These are phyloP conservation scores for Xyrichtys novacula DNA, from an alignment of 2,797 vertebrate genomes.

Conservation along the genomic window DNA sequence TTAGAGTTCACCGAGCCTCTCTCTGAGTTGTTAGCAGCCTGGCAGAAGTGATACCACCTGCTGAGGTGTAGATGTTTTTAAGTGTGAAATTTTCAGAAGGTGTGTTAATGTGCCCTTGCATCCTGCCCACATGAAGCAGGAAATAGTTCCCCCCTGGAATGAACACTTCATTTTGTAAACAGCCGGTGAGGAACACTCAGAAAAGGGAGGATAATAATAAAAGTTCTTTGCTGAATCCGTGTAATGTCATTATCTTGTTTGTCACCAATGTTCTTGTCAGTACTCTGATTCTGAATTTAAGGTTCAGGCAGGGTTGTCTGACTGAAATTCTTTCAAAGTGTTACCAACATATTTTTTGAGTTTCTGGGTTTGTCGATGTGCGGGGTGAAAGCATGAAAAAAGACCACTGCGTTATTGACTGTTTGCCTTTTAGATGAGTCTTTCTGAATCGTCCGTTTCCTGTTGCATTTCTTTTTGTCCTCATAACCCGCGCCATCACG, in stretches of 20 bases:
- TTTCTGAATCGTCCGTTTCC: slow-evolving; percentile 69
- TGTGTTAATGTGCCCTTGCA: slow-evolving; percentile 63
- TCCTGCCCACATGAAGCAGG: slow-evolving; percentile 44
- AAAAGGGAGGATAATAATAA: slow-evolving; percentile 4
- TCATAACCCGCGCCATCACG: slow-evolving; percentile 56
- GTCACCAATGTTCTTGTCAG: background rate
- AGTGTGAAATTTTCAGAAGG: slow-evolving; percentile 67
- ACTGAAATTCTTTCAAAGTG: slow-evolving; percentile 40
- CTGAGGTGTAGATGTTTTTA: slow-evolving; percentile 65
- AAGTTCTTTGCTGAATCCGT: slow-evolving; percentile 1
- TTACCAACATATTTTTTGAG: slow-evolving; percentile 15
- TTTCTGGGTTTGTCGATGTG: slow-evolving; percentile 28
- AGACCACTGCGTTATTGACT: slow-evolving; percentile 78
- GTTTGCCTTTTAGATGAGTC: slow-evolving; percentile 73
- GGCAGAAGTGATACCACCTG: slow-evolving; percentile 63
- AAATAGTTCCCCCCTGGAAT: slow-evolving; percentile 54
- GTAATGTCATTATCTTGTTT: background rate
- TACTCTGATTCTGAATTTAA: slow-evolving; percentile 21
- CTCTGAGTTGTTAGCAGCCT: slow-evolving; percentile 62
- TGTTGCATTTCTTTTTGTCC: slow-evolving; percentile 73
- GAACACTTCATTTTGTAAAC: slow-evolving; percentile 49
- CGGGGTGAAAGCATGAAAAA: slow-evolving; percentile 31
- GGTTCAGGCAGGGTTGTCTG: slow-evolving; percentile 4
- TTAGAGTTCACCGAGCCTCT: slow-evolving; percentile 49
- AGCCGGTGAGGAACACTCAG: slow-evolving; percentile 27